Evolutionary conservation across 2,113 vertebrate genomes (phyloP), one percentile per base, ranked within the genome.

Genomic region (Morone saxatilis): DNA sequence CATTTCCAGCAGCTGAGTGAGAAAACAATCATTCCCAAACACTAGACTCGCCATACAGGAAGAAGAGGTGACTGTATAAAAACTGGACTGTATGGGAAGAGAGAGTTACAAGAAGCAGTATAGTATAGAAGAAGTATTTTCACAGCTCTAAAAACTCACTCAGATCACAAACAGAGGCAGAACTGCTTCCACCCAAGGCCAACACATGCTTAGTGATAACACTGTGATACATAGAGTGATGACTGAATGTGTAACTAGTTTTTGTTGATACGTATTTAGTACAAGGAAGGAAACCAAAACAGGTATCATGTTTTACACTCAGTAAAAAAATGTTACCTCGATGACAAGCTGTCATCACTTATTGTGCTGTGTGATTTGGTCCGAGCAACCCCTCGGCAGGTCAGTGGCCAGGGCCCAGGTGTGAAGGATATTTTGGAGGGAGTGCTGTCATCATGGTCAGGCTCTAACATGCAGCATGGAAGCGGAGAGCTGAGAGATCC

Each of bases 391-490:
- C 2, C 4, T 70, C 1, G 1, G 4, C 31, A 43, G 66, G 78
- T 77, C 63, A 84, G 78, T 2, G 71, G 51, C 45, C 59, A 45
- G 57, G 47, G 36, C 31, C 41, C 80, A 91, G 89, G 83, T 88
- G 83, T 76, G 72, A 65, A 36, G 65, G n/a, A 60, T 51, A 71
- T 80, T 67, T 71, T 38, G 36, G 48, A 63, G 68, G 47, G 11
- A 76, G 50, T 12, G 57, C 40, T 74, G 69, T 87, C 78, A 81
- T 82, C 69, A 50, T 9, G 48, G 43, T 88, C 91, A 77, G 69
- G 90, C 85, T 83, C 53, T 54, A 78, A 93, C 92, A 90, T 43
- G 91, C 69, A 83, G 61, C 9, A 4, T 14, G 76, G 81, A 86
- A 80, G 40, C 47, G 60, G 67, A 43, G 62, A 20, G 76, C 17